phyloP scores from a whole-genome alignment of 2,113 vertebrate species.

The Percopsis transmontana region DNA sequence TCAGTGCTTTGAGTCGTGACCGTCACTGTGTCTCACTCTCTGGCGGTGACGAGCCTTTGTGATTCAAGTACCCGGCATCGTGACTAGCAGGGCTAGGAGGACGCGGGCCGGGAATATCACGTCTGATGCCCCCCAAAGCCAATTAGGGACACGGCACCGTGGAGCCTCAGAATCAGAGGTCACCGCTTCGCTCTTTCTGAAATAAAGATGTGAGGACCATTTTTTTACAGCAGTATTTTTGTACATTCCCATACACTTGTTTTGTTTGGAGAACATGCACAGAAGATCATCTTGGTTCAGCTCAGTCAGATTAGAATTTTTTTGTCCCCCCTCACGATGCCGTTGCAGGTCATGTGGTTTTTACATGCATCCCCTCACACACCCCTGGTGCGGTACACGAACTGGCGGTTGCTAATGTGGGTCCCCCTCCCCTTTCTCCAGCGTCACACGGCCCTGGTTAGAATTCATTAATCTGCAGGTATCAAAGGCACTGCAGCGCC shows the following conservation, averaged over 20 bases:
- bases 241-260: too few relatives aligned
- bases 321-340: background rate
- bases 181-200: slow-evolving; percentile 2
- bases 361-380: slow-evolving; percentile 5
- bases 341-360: background rate
- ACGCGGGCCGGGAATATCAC: slow-evolving; percentile 51
- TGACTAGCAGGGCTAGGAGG: slow-evolving; percentile 66
- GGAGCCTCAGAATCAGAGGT: background rate
- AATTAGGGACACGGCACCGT: slow-evolving; percentile 30
- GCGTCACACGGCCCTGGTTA: slow-evolving; percentile 9
- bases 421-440: slow-evolving; percentile 2
- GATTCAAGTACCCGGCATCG: slow-evolving; percentile 67
- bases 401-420: background rate
- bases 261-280: too few relatives aligned
- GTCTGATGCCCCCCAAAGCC: slow-evolving; percentile 51
- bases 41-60: slow-evolving; percentile 54
- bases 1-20: slow-evolving; percentile 66
- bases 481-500: slow-evolving; percentile 24
- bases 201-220: too few relatives aligned
- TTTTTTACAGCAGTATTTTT: too few relatives aligned
- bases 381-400: slow-evolving; percentile 1
- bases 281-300: background rate
- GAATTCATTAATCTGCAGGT: slow-evolving; percentile 24
- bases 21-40: slow-evolving; percentile 55
- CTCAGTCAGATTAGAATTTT: background rate